These are phyloP conservation scores for Allobates femoralis DNA, from an alignment of 2,797 vertebrate genomes.

Conservation along the genomic window DNA sequence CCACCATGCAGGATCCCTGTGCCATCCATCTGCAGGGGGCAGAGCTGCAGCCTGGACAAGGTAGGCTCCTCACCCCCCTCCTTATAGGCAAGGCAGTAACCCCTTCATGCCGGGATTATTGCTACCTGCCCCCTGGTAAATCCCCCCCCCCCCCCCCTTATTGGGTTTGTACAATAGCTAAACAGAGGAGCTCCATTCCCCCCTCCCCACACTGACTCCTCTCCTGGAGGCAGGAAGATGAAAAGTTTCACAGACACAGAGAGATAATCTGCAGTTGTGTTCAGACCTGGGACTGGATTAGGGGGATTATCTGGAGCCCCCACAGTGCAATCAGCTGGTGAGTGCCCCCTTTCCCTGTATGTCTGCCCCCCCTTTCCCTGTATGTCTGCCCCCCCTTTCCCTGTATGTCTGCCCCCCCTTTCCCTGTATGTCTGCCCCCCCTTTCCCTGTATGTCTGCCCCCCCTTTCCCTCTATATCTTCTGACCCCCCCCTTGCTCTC, in stretches of 20 bases:
- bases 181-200: not conserved
- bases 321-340: not conserved
- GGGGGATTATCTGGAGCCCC: not conserved
- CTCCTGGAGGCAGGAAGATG: conserved; percentile 26
- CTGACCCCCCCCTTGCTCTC: no score
- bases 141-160: not conserved
- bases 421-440: not conserved
- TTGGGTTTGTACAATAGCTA: not conserved
- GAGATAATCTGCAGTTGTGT: conserved; percentile 8
- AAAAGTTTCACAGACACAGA: conserved; percentile 31
- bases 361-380: no score
- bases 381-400: not conserved
- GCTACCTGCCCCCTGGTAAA: conserved; percentile 14
- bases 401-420: not conserved
- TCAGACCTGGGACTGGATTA: not conserved
- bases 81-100: not conserved
- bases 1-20: conserved; percentile 14
- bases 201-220: not conserved
- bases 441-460: not conserved
- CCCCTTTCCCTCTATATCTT: no score
- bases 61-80: not conserved
- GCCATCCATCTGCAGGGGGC: not conserved
- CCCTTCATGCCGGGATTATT: not conserved
- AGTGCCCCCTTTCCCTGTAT: not conserved
- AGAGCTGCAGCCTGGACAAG: not conserved